A percentile compares a stretch with the other conserved stretches of the same genome.
These are phyloP conservation scores for Halcyon chelicuti DNA, from an alignment of 2,797 vertebrate species.

Conservation along the genomic window DNA sequence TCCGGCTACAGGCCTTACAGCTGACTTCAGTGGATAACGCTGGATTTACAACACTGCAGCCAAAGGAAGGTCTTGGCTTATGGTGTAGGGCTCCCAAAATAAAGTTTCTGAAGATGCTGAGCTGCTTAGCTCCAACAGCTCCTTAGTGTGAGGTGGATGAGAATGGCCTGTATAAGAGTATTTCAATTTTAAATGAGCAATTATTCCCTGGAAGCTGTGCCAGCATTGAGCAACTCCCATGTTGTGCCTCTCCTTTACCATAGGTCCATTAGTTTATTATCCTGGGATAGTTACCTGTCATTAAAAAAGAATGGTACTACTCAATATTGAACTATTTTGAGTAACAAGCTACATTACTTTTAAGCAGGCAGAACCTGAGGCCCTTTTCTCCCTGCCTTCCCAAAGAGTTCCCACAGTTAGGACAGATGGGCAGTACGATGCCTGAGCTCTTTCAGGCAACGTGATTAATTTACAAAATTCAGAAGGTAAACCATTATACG, in stretches of 20 bases:
- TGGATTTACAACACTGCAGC: neutral
- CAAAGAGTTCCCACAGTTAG: neutral
- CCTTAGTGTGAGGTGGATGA: rapidly evolving
- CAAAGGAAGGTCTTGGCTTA: conserved; percentile 24
- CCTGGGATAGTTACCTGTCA: neutral
- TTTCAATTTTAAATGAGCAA: neutral
- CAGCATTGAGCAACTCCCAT: rapidly evolving
- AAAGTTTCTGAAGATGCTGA: neutral
- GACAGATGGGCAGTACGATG: rapidly evolving
- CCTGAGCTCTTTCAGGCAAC: neutral
- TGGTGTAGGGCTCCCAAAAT: neutral
- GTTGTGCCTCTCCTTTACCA: rapidly evolving
- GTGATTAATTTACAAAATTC: neutral
- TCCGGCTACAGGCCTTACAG: neutral
- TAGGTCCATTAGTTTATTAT: neutral
- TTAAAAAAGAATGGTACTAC: neutral
- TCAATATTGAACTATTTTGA: neutral
- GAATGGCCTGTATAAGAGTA: neutral
- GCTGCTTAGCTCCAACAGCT: neutral
- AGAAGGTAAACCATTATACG: neutral
- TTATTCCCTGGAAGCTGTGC: neutral
- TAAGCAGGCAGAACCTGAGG: neutral
- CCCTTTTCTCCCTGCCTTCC: neutral
- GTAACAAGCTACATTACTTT: neutral
- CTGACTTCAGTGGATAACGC: neutral